These are phyloP conservation scores for Tetranychus piercei DNA, from an alignment of 2,888 invertebrate genomes.

Conservation along the genomic window DNA sequence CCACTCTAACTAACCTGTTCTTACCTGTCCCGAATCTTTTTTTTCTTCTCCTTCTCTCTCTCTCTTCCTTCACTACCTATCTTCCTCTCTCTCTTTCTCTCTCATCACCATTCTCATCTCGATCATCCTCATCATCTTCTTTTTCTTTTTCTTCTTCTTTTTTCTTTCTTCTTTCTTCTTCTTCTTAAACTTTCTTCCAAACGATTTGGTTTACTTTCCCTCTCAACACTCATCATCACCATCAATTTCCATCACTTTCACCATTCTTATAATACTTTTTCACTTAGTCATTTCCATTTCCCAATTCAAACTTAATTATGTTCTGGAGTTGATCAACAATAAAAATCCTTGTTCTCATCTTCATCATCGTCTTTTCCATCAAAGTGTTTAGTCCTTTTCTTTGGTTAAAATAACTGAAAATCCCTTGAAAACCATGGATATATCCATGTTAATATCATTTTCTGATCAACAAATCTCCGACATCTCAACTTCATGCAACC, in stretches of 20 bases:
- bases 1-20: slow-evolving; percentile 3
- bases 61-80: slow-evolving; percentile 3
- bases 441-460: too few species aligned
- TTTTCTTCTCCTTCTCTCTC: not conserved
- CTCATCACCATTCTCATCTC: not conserved
- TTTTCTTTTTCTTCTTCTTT: not conserved
- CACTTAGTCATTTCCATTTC: not conserved
- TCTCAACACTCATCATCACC: not conserved
- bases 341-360: not conserved
- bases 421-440: too few species aligned
- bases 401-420: not conserved
- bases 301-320: not conserved
- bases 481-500: not conserved
- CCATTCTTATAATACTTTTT: not conserved
- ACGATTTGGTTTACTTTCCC: not conserved
- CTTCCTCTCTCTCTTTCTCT: slow-evolving; percentile 1
- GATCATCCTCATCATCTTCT: not conserved
- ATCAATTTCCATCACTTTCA: not conserved
- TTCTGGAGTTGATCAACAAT: not conserved
- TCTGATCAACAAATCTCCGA: not conserved
- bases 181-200: not conserved
- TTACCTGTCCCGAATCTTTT: not conserved
- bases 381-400: not conserved
- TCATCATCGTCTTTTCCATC: not conserved
- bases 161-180: not conserved